Percentiles rank a stretch among this genome's conserved stretches.
Conservation (phyloP, 2,797 vertebrate genomes). For the Gallinago stenura region DNA sequence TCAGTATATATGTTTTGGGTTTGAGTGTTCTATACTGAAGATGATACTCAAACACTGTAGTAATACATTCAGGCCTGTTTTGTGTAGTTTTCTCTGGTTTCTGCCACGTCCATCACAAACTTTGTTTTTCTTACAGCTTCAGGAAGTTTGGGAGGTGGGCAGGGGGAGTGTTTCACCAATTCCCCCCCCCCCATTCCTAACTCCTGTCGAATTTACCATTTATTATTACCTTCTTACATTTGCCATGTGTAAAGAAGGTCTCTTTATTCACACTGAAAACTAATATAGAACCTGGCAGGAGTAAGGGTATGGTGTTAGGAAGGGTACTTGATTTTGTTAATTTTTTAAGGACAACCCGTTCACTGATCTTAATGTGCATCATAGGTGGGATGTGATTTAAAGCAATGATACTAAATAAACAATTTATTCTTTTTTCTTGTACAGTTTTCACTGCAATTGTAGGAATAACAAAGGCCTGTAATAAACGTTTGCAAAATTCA, state of each 20-base stretch:
- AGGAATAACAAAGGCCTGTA: background rate
- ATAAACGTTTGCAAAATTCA: conserved; percentile 1
- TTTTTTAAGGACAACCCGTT: background rate
- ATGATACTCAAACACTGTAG: background rate
- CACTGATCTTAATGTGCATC: background rate
- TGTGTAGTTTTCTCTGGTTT: background rate
- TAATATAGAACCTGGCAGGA: background rate
- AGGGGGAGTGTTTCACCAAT: too few relatives aligned
- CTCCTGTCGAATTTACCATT: background rate
- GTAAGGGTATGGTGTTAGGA: background rate
- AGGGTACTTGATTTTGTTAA: background rate
- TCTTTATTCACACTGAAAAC: background rate
- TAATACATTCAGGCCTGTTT: background rate
- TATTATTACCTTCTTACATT: background rate
- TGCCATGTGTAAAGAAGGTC: background rate
- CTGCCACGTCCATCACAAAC: background rate
- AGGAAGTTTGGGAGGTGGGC: background rate
- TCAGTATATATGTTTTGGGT: background rate
- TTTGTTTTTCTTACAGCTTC: background rate
- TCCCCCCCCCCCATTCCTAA: background rate
- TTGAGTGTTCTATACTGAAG: background rate
- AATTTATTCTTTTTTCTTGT: background rate
- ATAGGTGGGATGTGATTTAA: background rate
- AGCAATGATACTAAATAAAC: background rate
- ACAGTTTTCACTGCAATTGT: background rate